Evolutionary conservation across 2,113 vertebrate species (phyloP).

Genomic region (Nothocercus julius): DNA sequence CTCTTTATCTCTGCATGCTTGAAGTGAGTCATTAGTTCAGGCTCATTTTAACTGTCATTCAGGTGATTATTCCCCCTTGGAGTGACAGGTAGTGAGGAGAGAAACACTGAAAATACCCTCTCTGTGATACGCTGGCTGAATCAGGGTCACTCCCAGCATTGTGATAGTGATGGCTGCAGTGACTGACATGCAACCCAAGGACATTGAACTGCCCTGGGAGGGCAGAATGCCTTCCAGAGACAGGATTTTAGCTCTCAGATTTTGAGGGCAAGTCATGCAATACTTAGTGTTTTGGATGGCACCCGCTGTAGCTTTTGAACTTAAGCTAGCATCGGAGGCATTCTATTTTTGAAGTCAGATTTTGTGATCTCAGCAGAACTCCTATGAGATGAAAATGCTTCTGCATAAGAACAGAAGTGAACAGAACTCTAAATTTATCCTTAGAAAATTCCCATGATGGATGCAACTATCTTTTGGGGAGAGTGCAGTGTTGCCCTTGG

Average conservation of each 20-base stretch:
- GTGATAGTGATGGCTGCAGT: background rate
- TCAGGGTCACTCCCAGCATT: too few species aligned
- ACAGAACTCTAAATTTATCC: background rate
- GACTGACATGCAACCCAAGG: background rate
- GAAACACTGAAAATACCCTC: background rate
- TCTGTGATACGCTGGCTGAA: accelerated
- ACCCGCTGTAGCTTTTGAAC: background rate
- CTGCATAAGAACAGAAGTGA: background rate
- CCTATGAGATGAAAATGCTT: background rate
- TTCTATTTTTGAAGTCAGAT: background rate
- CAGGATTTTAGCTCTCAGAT: background rate
- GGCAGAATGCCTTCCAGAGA: background rate
- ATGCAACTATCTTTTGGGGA: background rate
- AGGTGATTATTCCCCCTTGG: background rate
- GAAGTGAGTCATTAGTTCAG: background rate
- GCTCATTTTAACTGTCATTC: background rate
- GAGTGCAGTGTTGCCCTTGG: background rate
- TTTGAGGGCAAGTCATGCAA: background rate
- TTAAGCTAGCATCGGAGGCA: background rate
- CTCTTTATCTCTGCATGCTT: background rate
- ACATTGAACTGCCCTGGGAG: background rate
- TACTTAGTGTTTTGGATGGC: background rate
- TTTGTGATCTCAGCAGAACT: background rate
- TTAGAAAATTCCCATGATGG: background rate
- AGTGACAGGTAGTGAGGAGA: background rate